phyloP scores from a whole-genome alignment of 1,140 invertebrate genomes.

The Eumeta japonica region DNA sequence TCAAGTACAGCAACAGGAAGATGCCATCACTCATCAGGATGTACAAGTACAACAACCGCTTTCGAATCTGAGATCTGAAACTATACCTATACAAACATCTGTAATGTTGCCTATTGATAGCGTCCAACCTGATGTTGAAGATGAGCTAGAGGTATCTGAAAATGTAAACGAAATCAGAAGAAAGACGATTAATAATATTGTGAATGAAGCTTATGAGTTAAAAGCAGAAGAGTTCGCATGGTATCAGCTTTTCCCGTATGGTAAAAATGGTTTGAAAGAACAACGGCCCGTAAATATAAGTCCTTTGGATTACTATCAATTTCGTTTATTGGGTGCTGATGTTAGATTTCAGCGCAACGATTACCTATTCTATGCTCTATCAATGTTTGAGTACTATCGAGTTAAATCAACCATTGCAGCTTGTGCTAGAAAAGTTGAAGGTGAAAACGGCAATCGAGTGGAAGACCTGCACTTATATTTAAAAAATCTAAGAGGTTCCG shows the following conservation, averaged over 20 bases:
- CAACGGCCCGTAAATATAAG: constrained; percentile 26
- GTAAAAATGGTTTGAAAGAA: constrained; percentile 34
- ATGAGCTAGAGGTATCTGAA: constrained; percentile 22
- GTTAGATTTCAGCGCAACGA: constrained; percentile 33
- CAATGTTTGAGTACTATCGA: constrained; percentile 31
- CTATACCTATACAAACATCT: constrained; percentile 22
- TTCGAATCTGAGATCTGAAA: constrained; percentile 8
- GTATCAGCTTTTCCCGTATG: constrained; percentile 38
- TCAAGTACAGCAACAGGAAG: too few relatives aligned
- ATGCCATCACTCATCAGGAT: too few relatives aligned
- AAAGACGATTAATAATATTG: constrained; percentile 32
- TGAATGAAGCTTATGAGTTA: constrained; percentile 25
- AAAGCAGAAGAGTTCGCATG: constrained; percentile 43
- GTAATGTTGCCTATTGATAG: constrained; percentile 24
- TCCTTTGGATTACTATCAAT: constrained; percentile 40
- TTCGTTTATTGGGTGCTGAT: constrained; percentile 28
- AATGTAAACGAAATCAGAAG: constrained; percentile 26
- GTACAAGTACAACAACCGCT: constrained; percentile 7
- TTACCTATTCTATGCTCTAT: constrained; percentile 46
- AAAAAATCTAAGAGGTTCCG: too few relatives aligned
- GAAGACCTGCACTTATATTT: constrained; percentile 26
- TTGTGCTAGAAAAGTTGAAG: constrained; percentile 23
- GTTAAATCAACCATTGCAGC: constrained; percentile 22
- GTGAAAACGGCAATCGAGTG: constrained; percentile 22
- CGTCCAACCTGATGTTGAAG: constrained; percentile 27